Evolutionary conservation across 2,797 vertebrate species (phyloP).

Genomic region (Acanthis flammea): DNA sequence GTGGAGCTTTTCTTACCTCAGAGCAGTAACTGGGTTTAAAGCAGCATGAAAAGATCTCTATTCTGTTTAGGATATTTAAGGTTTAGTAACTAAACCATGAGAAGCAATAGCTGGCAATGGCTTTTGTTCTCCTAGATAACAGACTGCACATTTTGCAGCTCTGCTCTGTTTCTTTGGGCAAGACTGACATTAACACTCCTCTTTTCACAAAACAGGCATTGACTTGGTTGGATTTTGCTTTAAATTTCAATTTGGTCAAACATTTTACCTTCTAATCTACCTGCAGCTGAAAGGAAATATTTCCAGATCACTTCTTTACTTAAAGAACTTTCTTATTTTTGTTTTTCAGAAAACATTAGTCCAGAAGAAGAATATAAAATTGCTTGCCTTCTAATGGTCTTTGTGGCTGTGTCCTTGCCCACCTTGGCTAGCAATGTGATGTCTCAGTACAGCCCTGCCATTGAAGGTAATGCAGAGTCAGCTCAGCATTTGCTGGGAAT

Average conservation of each 20-base stretch:
- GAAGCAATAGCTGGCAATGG: background rate
- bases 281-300: background rate
- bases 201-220: background rate
- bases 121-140: background rate
- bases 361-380: slow-evolving; percentile 99
- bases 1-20: background rate
- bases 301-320: background rate
- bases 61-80: background rate
- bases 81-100: background rate
- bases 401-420: slow-evolving; percentile 95
- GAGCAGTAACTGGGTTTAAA: background rate
- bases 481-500: background rate
- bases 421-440: slow-evolving; percentile 96
- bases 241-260: background rate
- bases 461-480: slow-evolving; percentile 85
- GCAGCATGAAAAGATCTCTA: background rate
- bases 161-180: background rate
- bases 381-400: slow-evolving; percentile 98
- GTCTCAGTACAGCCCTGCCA: slow-evolving; percentile 98
- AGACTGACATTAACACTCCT: background rate
- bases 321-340: background rate
- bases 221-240: background rate
- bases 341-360: slow-evolving; percentile 91
- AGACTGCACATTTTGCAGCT: background rate
- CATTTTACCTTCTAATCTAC: background rate